These are phyloP conservation scores for Pica pica DNA, from an alignment of 2,113 vertebrate species.

Conservation along the genomic window DNA sequence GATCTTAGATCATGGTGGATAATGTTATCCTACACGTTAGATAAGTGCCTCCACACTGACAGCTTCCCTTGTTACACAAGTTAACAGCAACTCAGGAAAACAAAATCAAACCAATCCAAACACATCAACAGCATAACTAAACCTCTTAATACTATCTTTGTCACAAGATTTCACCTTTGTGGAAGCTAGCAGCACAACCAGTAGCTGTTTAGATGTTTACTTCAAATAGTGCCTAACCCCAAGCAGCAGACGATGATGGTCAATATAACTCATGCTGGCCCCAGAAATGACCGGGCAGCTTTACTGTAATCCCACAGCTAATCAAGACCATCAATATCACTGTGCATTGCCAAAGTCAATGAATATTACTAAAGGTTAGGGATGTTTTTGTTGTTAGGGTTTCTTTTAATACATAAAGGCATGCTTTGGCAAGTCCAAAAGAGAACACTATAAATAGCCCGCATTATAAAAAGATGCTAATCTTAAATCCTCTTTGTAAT, in stretches of 20 bases:
- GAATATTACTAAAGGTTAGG: constrained; percentile 15
- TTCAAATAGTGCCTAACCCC: neutral
- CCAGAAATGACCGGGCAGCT: constrained; percentile 7
- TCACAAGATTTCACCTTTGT: neutral
- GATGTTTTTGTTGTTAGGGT: neutral
- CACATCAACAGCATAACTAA: neutral
- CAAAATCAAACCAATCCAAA: constrained; percentile 20
- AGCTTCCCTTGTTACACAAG: constrained; percentile 6
- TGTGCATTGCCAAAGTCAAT: constrained; percentile 4
- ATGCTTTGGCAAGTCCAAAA: constrained; percentile 46
- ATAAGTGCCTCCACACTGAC: constrained; percentile 4
- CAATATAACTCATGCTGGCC: neutral
- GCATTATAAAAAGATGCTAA: constrained; percentile 53
- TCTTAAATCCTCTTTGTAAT: constrained; percentile 63
- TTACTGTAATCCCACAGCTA: constrained; percentile 38
- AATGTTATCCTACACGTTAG: constrained; percentile 11
- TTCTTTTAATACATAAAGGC: constrained; percentile 13
- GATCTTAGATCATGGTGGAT: constrained; percentile 17
- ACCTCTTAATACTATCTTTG: neutral
- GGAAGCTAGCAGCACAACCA: neutral
- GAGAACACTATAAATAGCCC: constrained; percentile 49
- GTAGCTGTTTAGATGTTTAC: neutral
- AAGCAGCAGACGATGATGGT: neutral
- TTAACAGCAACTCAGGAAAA: constrained; percentile 37
- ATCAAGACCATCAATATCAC: constrained; percentile 27